Conservation (phyloP, 2,888 invertebrate genomes). For the Eupithecia exiguata region DNA sequence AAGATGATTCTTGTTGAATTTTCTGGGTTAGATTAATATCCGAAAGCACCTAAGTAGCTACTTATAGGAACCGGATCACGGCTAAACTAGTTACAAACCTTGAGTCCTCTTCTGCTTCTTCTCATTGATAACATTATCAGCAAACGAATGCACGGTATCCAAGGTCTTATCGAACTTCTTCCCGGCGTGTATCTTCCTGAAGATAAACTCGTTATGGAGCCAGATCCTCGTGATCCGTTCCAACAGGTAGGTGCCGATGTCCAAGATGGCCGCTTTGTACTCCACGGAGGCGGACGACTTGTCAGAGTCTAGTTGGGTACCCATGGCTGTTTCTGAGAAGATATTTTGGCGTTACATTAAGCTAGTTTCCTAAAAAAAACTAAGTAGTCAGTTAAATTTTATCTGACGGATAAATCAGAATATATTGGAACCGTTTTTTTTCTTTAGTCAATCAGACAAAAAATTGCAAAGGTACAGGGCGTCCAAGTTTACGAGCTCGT, state of each 20-base stretch:
- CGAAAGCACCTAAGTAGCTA: neutral
- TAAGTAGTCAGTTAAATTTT: too few species aligned
- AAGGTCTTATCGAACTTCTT: slow-evolving; percentile 75
- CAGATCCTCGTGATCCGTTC: slow-evolving; percentile 77
- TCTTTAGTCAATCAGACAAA: too few species aligned
- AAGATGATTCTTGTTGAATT: neutral
- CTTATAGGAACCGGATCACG: neutral
- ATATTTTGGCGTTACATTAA: neutral
- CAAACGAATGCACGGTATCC: slow-evolving; percentile 78
- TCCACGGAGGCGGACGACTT: slow-evolving; percentile 64
- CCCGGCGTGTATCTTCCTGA: slow-evolving; percentile 70
- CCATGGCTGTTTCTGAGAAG: slow-evolving; percentile 85
- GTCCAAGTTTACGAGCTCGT: too few species aligned
- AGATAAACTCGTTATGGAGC: slow-evolving; percentile 81
- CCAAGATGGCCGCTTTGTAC: slow-evolving; percentile 79
- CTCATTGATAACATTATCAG: slow-evolving; percentile 81
- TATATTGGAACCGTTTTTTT: too few species aligned
- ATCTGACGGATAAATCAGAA: too few species aligned
- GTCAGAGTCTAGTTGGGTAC: slow-evolving; percentile 76
- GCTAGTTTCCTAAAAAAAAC: too few species aligned
- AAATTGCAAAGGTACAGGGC: too few species aligned
- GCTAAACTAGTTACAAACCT: neutral
- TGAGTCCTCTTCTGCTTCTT: slow-evolving; percentile 55
- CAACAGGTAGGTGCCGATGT: slow-evolving; percentile 59
- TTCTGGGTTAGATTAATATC: neutral